Conservation (phyloP, 2,888 invertebrate genomes). For the Pterostichus niger region DNA sequence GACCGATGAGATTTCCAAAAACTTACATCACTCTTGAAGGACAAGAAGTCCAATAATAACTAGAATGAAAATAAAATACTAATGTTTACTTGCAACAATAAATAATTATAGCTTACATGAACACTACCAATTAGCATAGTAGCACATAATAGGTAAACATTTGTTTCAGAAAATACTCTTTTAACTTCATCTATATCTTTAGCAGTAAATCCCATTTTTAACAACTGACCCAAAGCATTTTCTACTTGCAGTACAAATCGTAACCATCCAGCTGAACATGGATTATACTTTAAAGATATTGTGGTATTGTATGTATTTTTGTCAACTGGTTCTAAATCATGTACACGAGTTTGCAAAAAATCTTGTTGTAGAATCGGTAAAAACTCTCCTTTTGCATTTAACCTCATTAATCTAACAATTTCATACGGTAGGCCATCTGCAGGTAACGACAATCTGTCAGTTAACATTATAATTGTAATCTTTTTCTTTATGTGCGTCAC, state of each 20-base stretch:
- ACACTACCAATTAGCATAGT: constrained; percentile 94
- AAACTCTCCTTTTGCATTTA: constrained; percentile 83
- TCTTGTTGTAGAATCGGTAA: constrained; percentile 92
- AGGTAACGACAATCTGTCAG: constrained; percentile 79
- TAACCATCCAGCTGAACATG: constrained; percentile 89
- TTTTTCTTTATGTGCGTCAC: constrained; percentile 87
- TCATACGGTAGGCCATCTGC: constrained; percentile 73
- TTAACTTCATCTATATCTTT: constrained; percentile 98
- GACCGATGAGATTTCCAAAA: constrained; percentile 94
- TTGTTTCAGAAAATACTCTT: constrained; percentile 97
- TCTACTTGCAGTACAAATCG: constrained; percentile 89
- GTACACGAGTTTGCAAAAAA: constrained; percentile 88
- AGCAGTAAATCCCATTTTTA: constrained; percentile 90
- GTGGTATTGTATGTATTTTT: constrained; percentile 82
- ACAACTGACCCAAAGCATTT: constrained; percentile 85
- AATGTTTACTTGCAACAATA: constrained; percentile 19
- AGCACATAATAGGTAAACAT: constrained; percentile 92
- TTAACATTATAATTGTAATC: constrained; percentile 88
- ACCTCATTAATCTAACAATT: constrained; percentile 77
- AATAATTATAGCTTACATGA: constrained; percentile 86
- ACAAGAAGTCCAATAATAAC: constrained; percentile 96
- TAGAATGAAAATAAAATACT: constrained; percentile 77
- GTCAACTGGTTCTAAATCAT: constrained; percentile 82
- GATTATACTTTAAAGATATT: constrained; percentile 86
- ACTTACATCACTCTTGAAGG: constrained; percentile 97